Conservation (phyloP, 2,113 vertebrate genomes). For the Cyphotilapia sp. region DNA sequence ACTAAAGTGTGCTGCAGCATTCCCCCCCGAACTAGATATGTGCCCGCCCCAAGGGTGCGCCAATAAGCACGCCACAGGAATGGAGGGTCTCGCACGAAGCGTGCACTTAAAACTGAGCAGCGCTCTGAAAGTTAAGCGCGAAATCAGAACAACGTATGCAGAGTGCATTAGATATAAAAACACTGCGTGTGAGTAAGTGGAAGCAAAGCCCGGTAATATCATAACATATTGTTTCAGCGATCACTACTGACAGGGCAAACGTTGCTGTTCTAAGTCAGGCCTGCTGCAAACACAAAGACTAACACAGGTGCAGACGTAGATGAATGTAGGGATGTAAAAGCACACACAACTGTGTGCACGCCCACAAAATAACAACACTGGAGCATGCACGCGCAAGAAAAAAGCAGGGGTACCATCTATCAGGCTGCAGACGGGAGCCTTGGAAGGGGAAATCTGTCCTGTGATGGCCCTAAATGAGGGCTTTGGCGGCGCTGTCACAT, state of each 20-base stretch:
- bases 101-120: conserved; percentile 23
- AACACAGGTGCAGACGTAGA: neutral
- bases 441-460: conserved; percentile 58
- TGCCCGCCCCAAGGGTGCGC: conserved; percentile 17
- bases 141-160: conserved; percentile 12
- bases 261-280: neutral
- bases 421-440: conserved; percentile 35
- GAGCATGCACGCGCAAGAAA: neutral
- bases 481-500: conserved; percentile 60
- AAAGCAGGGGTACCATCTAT: conserved; percentile 51
- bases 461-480: conserved; percentile 63
- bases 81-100: conserved; percentile 9
- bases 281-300: neutral
- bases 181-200: neutral
- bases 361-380: neutral
- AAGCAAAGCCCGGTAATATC: conserved; percentile 11
- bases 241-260: conserved; percentile 38
- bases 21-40: neutral
- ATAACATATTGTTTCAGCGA: conserved; percentile 39
- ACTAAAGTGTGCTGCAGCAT: conserved; percentile 17
- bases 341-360: neutral
- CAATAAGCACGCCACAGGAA: conserved; percentile 20
- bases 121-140: conserved; percentile 3
- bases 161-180: conserved; percentile 19
- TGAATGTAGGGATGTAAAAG: neutral